Conservation (phyloP, 1,140 invertebrate species). For the Drosophila rhopaloa region DNA sequence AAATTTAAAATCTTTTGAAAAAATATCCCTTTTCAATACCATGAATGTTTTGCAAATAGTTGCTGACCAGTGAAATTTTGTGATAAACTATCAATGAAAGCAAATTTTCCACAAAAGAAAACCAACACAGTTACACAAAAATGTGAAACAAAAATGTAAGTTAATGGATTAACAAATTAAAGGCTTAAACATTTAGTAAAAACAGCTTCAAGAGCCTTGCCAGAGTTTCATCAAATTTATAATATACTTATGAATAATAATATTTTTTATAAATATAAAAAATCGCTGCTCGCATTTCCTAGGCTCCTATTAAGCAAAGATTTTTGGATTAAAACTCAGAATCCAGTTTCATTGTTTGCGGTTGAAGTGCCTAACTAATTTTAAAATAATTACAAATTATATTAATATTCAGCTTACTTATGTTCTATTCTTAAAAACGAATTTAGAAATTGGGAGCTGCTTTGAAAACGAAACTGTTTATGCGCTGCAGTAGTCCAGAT, state of each 20-base stretch:
- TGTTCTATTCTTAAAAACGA: slow-evolving; percentile 42
- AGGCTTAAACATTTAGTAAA: slow-evolving; percentile 59
- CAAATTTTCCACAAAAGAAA: slow-evolving; percentile 42
- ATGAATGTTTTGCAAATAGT: background rate
- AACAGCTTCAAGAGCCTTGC: slow-evolving; percentile 63
- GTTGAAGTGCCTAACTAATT: slow-evolving; percentile 66
- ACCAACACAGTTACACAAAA: slow-evolving; percentile 15
- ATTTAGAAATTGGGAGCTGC: slow-evolving; percentile 58
- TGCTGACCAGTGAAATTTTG: slow-evolving; percentile 54
- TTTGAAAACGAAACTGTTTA: slow-evolving; percentile 20
- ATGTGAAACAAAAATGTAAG: slow-evolving; percentile 12
- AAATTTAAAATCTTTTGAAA: background rate
- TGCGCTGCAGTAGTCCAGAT: slow-evolving; percentile 17
- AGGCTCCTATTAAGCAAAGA: slow-evolving; percentile 43
- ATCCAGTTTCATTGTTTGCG: slow-evolving; percentile 60
- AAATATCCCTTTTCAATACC: background rate
- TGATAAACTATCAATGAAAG: slow-evolving; percentile 78
- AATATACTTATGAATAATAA: slow-evolving; percentile 39
- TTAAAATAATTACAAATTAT: slow-evolving; percentile 19
- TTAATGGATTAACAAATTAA: slow-evolving; percentile 27
- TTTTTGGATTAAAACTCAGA: slow-evolving; percentile 21
- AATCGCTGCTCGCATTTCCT: slow-evolving; percentile 68
- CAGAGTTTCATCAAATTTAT: slow-evolving; percentile 66
- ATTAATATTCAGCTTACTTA: slow-evolving; percentile 32
- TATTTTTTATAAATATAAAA: slow-evolving; percentile 53